Base-by-base conservation (phyloP, 2,888 invertebrate species). In the Protophormia terraenovae region DNA sequence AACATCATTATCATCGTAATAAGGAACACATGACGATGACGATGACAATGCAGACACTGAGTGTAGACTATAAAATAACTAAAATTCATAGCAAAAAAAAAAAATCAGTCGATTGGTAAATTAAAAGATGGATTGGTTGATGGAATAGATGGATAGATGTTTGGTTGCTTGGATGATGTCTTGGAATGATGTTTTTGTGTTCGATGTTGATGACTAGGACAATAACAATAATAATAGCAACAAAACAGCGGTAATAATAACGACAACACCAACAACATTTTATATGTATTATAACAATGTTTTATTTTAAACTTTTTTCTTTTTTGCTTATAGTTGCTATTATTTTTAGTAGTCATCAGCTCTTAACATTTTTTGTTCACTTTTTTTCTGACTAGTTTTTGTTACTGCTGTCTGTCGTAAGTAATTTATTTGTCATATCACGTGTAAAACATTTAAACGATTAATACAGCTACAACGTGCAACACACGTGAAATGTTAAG, bases 381-480 rank as follows among this genome's bases (percentile, higher is more conserved):
- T 64, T 7, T 2, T 16, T 45, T 62, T 22, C 7, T 35, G 0
- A 35, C 3, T 3, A 38, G 22, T 2, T 64, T 12, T 19, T 62
- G 14, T 58, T 55, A 35, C 32, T 64, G 79, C 29, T 53, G 45
- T 60, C 58, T 58, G 71, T 60, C 38, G 47, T 27, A 55, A 85
- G 91, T 90, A 91, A 91, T 91, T 91, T 92, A 91, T 92, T 91
- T 92, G 91, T 91, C 91, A 91, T 91, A 92, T 91, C 90, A 91
- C 89, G 91, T 91, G 91, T 91, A 91, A 90, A 91, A 92, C 91
- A 91, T 91, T 91, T 89, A 90, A 80, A 89, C 90, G 89, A 88
- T 77, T 77, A 83, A 80, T 67, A 73, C 73, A 76, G 24, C 64
- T 32, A 72, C 67, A 69, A 19, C 29, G 50, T 32, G 67, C 67